Evolutionary conservation across 2,888 invertebrate genomes (phyloP).

Genomic region (Parthenolecanium corni): DNA sequence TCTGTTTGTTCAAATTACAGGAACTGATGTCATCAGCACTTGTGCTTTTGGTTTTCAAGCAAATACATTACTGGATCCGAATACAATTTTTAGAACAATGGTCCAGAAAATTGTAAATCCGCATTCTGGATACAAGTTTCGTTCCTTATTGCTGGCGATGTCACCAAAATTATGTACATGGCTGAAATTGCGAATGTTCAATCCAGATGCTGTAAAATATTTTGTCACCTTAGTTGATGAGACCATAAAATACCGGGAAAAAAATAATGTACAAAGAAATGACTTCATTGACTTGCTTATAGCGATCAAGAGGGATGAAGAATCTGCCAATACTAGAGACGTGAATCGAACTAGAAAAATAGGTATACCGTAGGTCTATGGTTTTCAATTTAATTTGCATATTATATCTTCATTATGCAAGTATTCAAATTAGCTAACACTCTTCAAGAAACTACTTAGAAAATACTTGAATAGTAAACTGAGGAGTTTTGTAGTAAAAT

Average conservation of each 20-base stretch:
- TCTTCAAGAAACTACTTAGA: background rate
- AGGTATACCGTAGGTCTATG: background rate
- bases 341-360: slow-evolving; percentile 7
- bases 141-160: background rate
- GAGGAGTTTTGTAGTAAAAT: too few species aligned
- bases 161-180: background rate
- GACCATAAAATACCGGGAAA: slow-evolving; percentile 6
- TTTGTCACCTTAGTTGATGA: slow-evolving; percentile 6
- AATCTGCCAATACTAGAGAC: background rate
- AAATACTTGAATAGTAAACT: too few species aligned
- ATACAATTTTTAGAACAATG: background rate
- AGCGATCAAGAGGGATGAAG: slow-evolving; percentile 8
- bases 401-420: too few species aligned
- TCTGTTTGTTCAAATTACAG: background rate
- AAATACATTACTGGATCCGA: slow-evolving; percentile 2
- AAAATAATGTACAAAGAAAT: slow-evolving; percentile 8
- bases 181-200: background rate
- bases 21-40: slow-evolving; percentile 19
- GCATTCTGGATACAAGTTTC: background rate
- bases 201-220: background rate
- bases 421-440: background rate
- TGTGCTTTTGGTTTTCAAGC: slow-evolving; percentile 19
- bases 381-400: background rate
- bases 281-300: slow-evolving; percentile 24
- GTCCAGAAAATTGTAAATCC: background rate